Conservation (phyloP, 2,888 invertebrate genomes). For the Diarsia brunnea region DNA sequence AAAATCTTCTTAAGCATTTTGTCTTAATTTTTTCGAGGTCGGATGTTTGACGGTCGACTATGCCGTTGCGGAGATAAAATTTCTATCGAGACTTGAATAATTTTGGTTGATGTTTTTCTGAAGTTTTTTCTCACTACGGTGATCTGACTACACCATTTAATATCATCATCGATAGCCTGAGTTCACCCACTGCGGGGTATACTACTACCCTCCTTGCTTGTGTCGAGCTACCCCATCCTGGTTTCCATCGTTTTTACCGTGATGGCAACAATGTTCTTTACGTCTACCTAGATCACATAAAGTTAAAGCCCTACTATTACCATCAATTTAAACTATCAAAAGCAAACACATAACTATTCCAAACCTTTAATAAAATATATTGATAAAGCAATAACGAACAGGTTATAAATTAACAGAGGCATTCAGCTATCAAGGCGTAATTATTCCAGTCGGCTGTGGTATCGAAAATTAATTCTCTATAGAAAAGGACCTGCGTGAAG, state of each 20-base stretch:
- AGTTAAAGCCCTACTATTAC: background rate
- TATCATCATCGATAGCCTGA: background rate
- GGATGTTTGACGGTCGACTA: slow-evolving; percentile 12
- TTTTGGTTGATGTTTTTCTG: background rate
- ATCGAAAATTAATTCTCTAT: slow-evolving; percentile 51
- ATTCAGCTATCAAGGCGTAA: slow-evolving; percentile 40
- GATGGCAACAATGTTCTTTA: background rate
- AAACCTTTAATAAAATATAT: slow-evolving; percentile 26
- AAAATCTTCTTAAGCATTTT: slow-evolving; percentile 58
- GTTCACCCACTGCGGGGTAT: background rate
- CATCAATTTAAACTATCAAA: slow-evolving; percentile 20
- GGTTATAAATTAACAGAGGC: slow-evolving; percentile 32
- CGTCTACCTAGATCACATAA: background rate
- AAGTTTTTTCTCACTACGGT: background rate
- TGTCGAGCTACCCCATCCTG: background rate
- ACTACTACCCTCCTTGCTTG: no score
- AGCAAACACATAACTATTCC: slow-evolving; percentile 21
- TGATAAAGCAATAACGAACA: slow-evolving; percentile 33
- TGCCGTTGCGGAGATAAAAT: slow-evolving; percentile 18
- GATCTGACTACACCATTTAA: background rate
- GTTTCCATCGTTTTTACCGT: background rate
- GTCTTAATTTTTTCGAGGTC: slow-evolving; percentile 63
- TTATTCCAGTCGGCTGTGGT: slow-evolving; percentile 40
- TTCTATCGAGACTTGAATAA: background rate
- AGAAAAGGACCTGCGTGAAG: slow-evolving; percentile 42